Evolutionary conservation across 1,140 invertebrate genomes (phyloP), one percentile per base, ranked within the genome.

Genomic region (Formica selysi): DNA sequence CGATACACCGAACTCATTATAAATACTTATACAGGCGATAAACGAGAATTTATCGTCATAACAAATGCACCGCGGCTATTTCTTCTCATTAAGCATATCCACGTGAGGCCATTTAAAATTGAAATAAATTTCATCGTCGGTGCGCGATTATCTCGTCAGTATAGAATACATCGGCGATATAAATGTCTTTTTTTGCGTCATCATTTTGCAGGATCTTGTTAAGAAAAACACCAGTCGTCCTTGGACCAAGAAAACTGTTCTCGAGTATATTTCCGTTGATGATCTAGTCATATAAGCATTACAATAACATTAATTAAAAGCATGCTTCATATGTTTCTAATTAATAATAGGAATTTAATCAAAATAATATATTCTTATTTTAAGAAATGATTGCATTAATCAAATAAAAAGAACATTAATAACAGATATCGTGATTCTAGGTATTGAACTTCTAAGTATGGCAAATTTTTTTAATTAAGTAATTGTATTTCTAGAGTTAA

Each of bases 1-100:
- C 19, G 65, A 48, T 61, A 10, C 38, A 70, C 71, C 67, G 26
- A 71, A 57, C 64, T 57, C 64, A 85, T 85, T 87, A 44, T 7
- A 87, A 65, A 89, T 76, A 87, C 65, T 1, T 32, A 32, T 32
- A 32, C 41, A 64, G 65, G 51, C n/a, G 26, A 26, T 73, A 86
- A 89, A 85, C 19, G 44, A 70, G 68, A 62, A 89, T 89, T 85
- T 89, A 90, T 87, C 76, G 48, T 62, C 62, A 86, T 90, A 86
- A 85, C 76, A 87, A 80, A 90, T 86, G 86, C 76, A 74, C 38
- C 29, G 8, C n/a, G 57, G 41, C 44, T 51, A 76, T 67, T 87
- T 65, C 76, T 87, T 81, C 76, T 89, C 89, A 89, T 90, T 89
- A 89, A 84, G 57, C 73, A 65, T 85, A 62, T 57, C 64, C 67